Base-by-base conservation (phyloP, 1,140 invertebrate genomes). In the Bombus polaris region DNA sequence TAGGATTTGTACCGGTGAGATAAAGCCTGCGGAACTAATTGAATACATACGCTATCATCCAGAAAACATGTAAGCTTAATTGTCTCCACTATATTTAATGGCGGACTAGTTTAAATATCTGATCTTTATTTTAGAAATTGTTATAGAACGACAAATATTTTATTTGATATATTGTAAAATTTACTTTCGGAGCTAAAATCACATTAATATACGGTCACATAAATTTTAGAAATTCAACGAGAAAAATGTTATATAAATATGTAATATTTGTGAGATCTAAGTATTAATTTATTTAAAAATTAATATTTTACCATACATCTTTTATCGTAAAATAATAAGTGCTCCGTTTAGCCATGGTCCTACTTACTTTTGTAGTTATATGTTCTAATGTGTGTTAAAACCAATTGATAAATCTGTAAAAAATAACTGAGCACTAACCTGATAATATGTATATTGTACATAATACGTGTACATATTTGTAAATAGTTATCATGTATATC, bases 11-110 rank as follows among this genome's bases (percentile, higher is more conserved):
- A 96, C 96, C 86, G 97, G 97, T 85, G 96, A 99, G 93, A 95
- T 99, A 91, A 96, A 97, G 88, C 96, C 98, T 4, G 94, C 95
- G 81, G 97, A 98, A 91, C 96, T 99, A 94, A 98, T 99, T 90
- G 97, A 99, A 92, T 98, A 97, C 95, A 98, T 99, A 94, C 97
- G 98, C 92, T 97, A 97, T 93, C 99, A 99, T 95, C 99, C 99
- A n/a, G 98, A 98, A 95, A 98, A 99, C 96, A 98, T 98, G 98
- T 98, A 98, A 98, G 97, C 93, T 87, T 28, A 88, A 88, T 86
- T 76, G 73, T 89, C 79, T 86, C 78, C 70, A 83, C 83, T 83
- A 72, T 53, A 39, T 72, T 81, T 89, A 81, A 85, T 83, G 28
- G 10, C 74, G 79, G 62, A 90, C 80, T 76, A 85, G 37, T 65